Percentiles rank a stretch among this genome's conserved stretches.
These are phyloP conservation scores for Zoanthus sociatus DNA, from an alignment of 92 coral and sea anemone species.

Conservation along the genomic window DNA sequence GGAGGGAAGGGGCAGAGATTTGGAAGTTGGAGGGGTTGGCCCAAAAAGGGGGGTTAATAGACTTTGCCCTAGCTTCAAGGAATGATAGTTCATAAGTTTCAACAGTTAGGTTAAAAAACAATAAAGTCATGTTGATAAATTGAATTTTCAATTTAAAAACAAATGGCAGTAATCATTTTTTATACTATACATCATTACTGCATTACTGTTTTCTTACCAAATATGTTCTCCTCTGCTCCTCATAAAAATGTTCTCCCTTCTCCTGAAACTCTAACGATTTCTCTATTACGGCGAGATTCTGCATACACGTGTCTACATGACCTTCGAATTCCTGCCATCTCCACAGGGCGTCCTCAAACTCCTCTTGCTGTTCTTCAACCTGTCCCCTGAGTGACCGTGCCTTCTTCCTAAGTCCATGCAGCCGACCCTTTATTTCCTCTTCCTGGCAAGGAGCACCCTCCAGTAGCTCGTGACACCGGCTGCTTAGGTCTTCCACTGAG, in stretches of 20 bases:
- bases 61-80: too few relatives aligned
- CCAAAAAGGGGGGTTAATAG: too few relatives aligned
- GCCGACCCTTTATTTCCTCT: conserved; percentile 77
- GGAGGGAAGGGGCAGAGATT: too few relatives aligned
- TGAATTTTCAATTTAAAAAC: too few relatives aligned
- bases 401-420: conserved; percentile 60
- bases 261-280: conserved; percentile 81
- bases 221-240: conserved; percentile 74
- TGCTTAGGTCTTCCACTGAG: conserved; percentile 82
- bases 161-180: too few relatives aligned
- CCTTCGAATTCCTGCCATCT: conserved; percentile 89
- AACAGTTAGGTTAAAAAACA: too few relatives aligned
- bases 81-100: too few relatives aligned
- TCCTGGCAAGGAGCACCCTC: conserved; percentile 62
- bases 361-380: conserved; percentile 86
- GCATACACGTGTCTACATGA: conserved; percentile 79
- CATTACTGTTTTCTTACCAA: conserved; percentile 49
- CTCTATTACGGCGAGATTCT: conserved; percentile 78
- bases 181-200: too few relatives aligned
- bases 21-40: too few relatives aligned
- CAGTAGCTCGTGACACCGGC: conserved; percentile 75
- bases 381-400: conserved; percentile 79
- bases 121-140: too few relatives aligned
- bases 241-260: conserved; percentile 65
- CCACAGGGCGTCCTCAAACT: conserved; percentile 84